Percentiles rank a stretch among this genome's conserved stretches.
These are phyloP conservation scores for Agriopis aurantiaria DNA, from an alignment of 2,888 invertebrate genomes.

Conservation along the genomic window DNA sequence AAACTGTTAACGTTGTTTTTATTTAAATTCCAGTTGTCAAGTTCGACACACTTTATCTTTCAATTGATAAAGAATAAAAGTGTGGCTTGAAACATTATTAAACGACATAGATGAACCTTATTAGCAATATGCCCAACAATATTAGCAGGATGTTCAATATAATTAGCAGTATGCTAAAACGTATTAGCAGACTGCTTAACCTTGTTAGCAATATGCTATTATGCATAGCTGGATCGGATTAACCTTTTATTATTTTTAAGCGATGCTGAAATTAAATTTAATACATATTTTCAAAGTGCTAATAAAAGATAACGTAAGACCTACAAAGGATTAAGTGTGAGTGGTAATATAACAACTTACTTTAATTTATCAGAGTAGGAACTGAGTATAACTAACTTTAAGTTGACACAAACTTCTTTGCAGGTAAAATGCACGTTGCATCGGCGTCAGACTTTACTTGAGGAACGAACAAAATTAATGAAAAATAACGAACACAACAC, in stretches of 20 bases:
- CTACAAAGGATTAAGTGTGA: not conserved
- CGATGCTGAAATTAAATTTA: not conserved
- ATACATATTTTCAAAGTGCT: not conserved
- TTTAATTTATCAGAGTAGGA: slow-evolving; percentile 48
- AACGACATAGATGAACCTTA: not conserved
- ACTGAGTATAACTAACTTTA: slow-evolving; percentile 45
- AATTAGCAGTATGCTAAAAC: not conserved
- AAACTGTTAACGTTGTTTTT: not conserved
- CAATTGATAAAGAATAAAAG: slow-evolving; percentile 26
- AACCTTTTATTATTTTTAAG: not conserved
- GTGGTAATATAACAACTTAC: slow-evolving; percentile 13
- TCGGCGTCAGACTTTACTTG: not conserved
- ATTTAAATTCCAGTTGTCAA: not conserved
- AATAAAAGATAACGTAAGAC: not conserved
- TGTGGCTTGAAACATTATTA: not conserved
- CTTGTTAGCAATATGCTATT: not conserved
- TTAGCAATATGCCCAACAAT: not conserved
- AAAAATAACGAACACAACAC: not conserved
- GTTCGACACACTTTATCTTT: not conserved
- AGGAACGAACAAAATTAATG: not conserved
- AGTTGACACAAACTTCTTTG: slow-evolving; percentile 9
- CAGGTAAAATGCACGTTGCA: slow-evolving; percentile 6
- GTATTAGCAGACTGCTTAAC: too few relatives aligned
- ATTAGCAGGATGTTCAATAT: not conserved
- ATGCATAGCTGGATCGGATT: not conserved